Evolutionary conservation across 1,140 invertebrate species (phyloP), one percentile per base, ranked within the genome.

Genomic region (Zaprionus ghesquierei): DNA sequence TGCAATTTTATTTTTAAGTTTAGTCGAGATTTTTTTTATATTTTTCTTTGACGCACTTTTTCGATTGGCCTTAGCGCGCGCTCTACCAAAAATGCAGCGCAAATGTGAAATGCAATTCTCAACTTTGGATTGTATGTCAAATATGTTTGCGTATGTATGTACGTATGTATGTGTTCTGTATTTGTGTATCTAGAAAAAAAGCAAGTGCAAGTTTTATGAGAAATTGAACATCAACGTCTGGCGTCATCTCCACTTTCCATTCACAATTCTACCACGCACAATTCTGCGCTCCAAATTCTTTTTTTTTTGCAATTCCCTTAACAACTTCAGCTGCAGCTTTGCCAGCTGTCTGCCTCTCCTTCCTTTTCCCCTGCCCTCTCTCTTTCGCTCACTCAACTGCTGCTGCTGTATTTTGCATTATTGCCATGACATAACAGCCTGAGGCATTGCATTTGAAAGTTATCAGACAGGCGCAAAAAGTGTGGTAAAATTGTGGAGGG

Each of bases 401-500:
- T n/a, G 18, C 55, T 74, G 78, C 74, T 79, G 68, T 82, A 72
- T 87, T 86, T 86, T 86, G 82, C 82, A 86, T 86, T 86, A 86
- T 87, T 86, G 79, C 75, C 76, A 77, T 82, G 82, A 79, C 75
- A 87, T 82, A 87, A 82, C 82, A 82, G 82, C 84, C 82, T 89
- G 82, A 72, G 82, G 84, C 84, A 89, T 79, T 89, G 82, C 82
- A 89, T 82, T 87, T 89, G 84, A 87, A 86, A 86, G 82, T 86
- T 86, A 86, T 86, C 82, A 89, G 81, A 51, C 31, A 53, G 29
- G 51, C 63, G 63, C 51, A 53, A 18, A 69, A 75, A 69, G n/a
- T 41, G 35, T 41, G 35, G 35, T 38, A 62, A 69, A 23, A 56
- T 15, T 29, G 41, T 12, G 13, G 5, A 22, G 46, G 22, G 31